These are phyloP conservation scores for Xiphophorus couchianus DNA, from an alignment of 2,113 vertebrate species.

Conservation along the genomic window DNA sequence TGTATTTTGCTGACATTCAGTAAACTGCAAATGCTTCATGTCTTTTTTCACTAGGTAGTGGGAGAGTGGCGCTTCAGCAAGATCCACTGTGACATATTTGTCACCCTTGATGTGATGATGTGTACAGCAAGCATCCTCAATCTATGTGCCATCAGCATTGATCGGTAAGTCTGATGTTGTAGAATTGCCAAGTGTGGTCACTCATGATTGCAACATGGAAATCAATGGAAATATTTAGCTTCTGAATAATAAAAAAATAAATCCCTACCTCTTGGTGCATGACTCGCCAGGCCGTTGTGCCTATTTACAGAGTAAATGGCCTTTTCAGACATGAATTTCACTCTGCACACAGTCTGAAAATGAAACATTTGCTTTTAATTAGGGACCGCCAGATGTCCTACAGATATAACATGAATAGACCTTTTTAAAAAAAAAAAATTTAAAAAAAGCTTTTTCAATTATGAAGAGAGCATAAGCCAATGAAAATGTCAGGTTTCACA, in stretches of 20 bases:
- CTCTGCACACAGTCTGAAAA: not conserved
- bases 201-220: constrained; percentile 41
- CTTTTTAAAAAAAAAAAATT: not conserved
- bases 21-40: constrained; percentile 49
- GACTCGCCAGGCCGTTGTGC: not conserved
- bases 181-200: constrained; percentile 27
- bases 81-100: constrained; percentile 98
- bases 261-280: constrained; percentile 15
- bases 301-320: constrained; percentile 19
- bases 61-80: constrained; percentile 97
- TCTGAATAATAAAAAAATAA: constrained; percentile 31
- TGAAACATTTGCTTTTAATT: not conserved
- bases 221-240: constrained; percentile 41
- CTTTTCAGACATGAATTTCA: constrained; percentile 23
- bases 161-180: constrained; percentile 85
- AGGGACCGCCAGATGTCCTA: constrained; percentile 31
- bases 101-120: constrained; percentile 99
- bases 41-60: constrained; percentile 86
- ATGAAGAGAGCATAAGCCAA: constrained; percentile 2
- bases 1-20: constrained; percentile 43
- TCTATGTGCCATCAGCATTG: constrained; percentile 99
- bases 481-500: not conserved
- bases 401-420: constrained; percentile 5
- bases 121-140: constrained; percentile 99
- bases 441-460: not conserved